Evolutionary conservation across 2,113 vertebrate species (phyloP).

Genomic region (Gracilinanus agilis): DNA sequence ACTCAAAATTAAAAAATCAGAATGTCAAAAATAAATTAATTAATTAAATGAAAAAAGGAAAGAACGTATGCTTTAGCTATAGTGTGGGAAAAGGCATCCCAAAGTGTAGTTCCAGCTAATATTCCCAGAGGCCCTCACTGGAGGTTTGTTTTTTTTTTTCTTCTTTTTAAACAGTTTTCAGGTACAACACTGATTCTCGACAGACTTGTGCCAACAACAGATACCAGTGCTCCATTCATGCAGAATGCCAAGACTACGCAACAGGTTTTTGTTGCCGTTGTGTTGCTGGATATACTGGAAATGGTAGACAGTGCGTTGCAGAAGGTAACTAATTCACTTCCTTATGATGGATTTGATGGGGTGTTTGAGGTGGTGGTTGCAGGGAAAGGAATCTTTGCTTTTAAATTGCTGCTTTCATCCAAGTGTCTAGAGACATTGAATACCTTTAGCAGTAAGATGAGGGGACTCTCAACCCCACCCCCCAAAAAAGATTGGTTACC

Average conservation of each 20-base stretch:
- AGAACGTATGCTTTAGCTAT: neutral
- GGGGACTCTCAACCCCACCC: neutral
- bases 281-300: slow-evolving; percentile 93
- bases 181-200: slow-evolving; percentile 88
- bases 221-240: slow-evolving; percentile 93
- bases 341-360: rapidly evolving
- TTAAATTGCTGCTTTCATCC: neutral
- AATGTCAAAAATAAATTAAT: neutral
- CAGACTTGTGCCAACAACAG: slow-evolving; percentile 90
- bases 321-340: slow-evolving; percentile 87
- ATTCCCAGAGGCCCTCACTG: rapidly evolving
- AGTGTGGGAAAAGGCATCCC: rapidly evolving
- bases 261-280: slow-evolving; percentile 95
- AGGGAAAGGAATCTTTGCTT: neutral
- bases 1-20: neutral
- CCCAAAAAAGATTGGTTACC: neutral
- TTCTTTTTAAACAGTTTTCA: slow-evolving; percentile 88
- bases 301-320: slow-evolving; percentile 94
- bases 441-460: neutral
- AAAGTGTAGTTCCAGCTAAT: rapidly evolving
- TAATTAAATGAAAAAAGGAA: neutral
- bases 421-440: neutral
- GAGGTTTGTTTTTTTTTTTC: slow-evolving; percentile 12
- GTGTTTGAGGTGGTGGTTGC: neutral
- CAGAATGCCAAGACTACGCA: slow-evolving; percentile 91